Base-by-base conservation (phyloP, 2,797 vertebrate species). In the Aselliscus stoliczkanus region DNA sequence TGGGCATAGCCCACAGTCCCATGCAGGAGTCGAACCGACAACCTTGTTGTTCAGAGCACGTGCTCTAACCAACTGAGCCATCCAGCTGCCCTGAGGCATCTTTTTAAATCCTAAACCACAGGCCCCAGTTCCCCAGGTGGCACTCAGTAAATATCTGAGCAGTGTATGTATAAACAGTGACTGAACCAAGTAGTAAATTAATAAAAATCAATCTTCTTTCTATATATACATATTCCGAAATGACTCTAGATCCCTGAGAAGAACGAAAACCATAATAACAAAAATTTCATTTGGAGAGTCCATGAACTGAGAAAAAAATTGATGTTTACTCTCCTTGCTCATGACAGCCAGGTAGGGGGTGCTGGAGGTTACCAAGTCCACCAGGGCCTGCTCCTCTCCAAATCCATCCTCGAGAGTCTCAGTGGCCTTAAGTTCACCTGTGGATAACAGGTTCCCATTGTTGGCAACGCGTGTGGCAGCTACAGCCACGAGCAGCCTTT, bases 191-290 rank as follows among this genome's bases (percentile, higher is more conserved):
- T 18, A 73, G 34, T 31, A 87, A 64, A 39, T 18, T 27, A 83
- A 72, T 2, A 11, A 58, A 34, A 5, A 88, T 4, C 31, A 29
- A 3, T 37, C 58, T 90, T 79, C 70, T 85, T 81, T 80, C 82
- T 67, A 4, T 65, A 73, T 58, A 39, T 65, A 73, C 52, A 39
- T 39, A 95, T 82, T 93, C 69, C 90, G 25, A 88, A 90, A 56
- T 60, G 31, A 70, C 47, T 85, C 81, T 44, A 47, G 84, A 88
- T n/a, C 60, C 34, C 23, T 11, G 5, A 65, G 13, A 42, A 54
- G 56, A 37, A 54, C 29, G 34, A 83, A 81, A 39, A 73, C 64
- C 10, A 14, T 10, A 15, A 67, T 1, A 34, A 64, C 10, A 90
- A 58, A 89, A 83, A 65, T n/a, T 34, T 17, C n/a, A 76, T 91